These are phyloP conservation scores for Phalloptychus januarius DNA, from an alignment of 2,797 vertebrate species.

Conservation along the genomic window DNA sequence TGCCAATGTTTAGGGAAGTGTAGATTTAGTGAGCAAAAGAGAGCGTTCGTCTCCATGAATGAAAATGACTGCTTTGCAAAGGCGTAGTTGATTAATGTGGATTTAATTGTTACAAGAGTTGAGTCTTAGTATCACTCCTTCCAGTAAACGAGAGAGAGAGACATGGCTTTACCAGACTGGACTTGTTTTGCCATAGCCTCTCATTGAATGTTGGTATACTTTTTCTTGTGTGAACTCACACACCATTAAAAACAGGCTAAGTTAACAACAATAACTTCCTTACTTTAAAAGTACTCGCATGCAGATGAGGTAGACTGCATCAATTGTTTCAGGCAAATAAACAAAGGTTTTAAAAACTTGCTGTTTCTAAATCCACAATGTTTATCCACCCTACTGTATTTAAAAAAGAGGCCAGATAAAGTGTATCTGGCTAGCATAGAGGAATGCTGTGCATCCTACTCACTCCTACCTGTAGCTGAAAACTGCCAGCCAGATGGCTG, in stretches of 20 bases:
- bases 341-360: not conserved
- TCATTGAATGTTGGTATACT: not conserved
- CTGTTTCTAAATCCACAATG: not conserved
- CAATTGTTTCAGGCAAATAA: not conserved
- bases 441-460: not conserved
- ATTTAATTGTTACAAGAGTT: slow-evolving; percentile 2
- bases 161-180: not conserved
- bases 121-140: not conserved
- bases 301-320: not conserved
- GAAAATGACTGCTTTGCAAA: slow-evolving; percentile 34
- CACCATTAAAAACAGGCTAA: not conserved
- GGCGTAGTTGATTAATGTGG: slow-evolving; percentile 41
- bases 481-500: not conserved
- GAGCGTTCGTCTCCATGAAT: slow-evolving; percentile 45
- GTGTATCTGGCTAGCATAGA: not conserved
- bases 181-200: not conserved
- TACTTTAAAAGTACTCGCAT: not conserved
- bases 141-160: not conserved
- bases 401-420: not conserved
- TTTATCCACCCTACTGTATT: not conserved
- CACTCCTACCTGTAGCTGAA: not conserved
- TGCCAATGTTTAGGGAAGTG: not conserved
- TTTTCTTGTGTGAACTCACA: not conserved
- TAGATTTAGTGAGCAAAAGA: slow-evolving; percentile 6
- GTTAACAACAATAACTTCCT: not conserved